A percentile compares a stretch with the other conserved stretches of the same genome.
Evolutionary conservation across 2,888 invertebrate genomes (phyloP).

Genomic region (Himalopsyche tibetana): DNA sequence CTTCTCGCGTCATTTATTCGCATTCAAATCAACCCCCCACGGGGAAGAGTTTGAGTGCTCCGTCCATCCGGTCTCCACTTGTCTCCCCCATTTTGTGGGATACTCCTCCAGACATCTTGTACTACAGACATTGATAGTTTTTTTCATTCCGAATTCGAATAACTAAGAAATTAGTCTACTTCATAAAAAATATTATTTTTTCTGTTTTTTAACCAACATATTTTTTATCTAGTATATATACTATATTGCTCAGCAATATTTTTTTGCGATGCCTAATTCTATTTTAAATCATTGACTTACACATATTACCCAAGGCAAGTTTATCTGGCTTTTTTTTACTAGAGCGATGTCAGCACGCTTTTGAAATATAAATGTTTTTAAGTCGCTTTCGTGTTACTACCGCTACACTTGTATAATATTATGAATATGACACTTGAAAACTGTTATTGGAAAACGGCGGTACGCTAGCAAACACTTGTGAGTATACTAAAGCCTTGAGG

Average conservation of each 20-base stretch:
- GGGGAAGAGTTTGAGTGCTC: background rate
- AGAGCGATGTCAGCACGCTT: too few species aligned
- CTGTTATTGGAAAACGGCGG: constrained; percentile 20
- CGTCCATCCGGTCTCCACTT: constrained; percentile 32
- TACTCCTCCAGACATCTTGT: background rate
- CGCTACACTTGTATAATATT: background rate
- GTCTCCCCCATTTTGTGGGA: background rate
- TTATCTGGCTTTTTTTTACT: too few species aligned
- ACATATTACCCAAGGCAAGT: too few species aligned
- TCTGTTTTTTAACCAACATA: too few species aligned
- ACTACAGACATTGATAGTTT: constrained; percentile 1
- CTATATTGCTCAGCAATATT: too few species aligned
- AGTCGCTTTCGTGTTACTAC: too few species aligned
- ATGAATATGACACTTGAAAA: constrained; percentile 27
- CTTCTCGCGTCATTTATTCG: constrained; percentile 49
- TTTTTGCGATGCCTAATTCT: too few species aligned
- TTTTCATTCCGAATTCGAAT: background rate
- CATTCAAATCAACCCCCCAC: constrained; percentile 38
- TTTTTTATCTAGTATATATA: too few species aligned
- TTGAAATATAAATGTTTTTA: too few species aligned
- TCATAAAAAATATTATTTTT: too few species aligned
- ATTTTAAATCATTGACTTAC: too few species aligned
- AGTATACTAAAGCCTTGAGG: constrained; percentile 10
- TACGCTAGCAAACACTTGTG: background rate
- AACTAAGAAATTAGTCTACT: too few species aligned